Evolutionary conservation across 2,797 vertebrate genomes (phyloP), one percentile per base, ranked within the genome.

Genomic region (Alosa sapidissima): DNA sequence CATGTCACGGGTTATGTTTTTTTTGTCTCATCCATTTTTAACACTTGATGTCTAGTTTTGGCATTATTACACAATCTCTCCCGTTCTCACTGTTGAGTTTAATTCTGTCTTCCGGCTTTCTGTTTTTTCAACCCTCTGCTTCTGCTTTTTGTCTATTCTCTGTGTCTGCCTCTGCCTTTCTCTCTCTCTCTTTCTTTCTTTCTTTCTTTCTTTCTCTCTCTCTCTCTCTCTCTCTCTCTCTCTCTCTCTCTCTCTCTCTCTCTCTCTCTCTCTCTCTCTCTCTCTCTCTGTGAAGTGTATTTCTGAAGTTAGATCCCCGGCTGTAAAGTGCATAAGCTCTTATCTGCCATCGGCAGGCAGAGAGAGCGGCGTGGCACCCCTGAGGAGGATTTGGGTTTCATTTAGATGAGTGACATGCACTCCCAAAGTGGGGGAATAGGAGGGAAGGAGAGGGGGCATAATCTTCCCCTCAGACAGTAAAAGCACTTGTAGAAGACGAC

Each of bases 401-500:
- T 75, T 75, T 75, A 45, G 68, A 75, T 75, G 68, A 75, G 13
- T 75, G 68, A 45, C 68, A 41, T 75, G 68, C 33, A 75, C 33
- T 75, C 68, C 68, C 68, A 41, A 75, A 16, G 36, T 2, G 11
- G 33, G 9, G 33, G 62, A 33, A 24, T 24, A 24, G 28, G 68
- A 33, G 14, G 3, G 65, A 3, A 4, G 33, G 33, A 9, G 68
- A 0, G 33, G 11, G 68, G 68, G 5, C 6, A 45, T 75, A 75
- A 75, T 75, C 68, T 75, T 45, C 11, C 13, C 14, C 14, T 75
- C 68, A 75, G 68, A 75, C 33, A 16, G 68, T 75, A 41, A 41
- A 41, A 41, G 68, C 68, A 75, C 68, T 75, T 75, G 68, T 75
- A 41, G 68, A 75, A 41, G 68, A 75, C 68, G 36, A 75, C 68